Conservation (phyloP, 2,113 vertebrate species). For the Chloropsis hardwickii region DNA sequence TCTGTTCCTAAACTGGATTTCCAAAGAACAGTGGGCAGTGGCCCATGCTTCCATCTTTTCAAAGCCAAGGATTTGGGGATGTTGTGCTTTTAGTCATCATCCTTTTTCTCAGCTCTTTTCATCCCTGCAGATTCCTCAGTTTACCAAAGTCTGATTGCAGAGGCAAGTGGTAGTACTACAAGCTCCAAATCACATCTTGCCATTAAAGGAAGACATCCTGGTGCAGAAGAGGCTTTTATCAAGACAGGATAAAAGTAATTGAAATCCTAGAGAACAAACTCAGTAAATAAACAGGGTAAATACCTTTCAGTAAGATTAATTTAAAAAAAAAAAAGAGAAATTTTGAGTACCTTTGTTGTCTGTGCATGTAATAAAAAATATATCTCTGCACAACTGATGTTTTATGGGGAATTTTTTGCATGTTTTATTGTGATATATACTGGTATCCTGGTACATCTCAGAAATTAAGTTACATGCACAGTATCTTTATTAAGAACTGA, state of each 20-base stretch:
- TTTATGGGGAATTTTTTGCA: background rate
- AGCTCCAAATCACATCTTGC: background rate
- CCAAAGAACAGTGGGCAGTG: background rate
- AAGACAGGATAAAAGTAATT: background rate
- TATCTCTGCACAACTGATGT: background rate
- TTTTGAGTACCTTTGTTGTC: background rate
- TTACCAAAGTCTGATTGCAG: background rate
- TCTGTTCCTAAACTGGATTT: background rate
- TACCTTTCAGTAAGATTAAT: background rate
- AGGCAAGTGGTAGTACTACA: background rate
- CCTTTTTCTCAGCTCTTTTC: background rate
- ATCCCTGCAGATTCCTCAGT: background rate
- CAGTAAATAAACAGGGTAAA: background rate
- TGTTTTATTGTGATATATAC: background rate
- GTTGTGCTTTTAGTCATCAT: background rate
- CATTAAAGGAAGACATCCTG: background rate
- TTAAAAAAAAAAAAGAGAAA: background rate
- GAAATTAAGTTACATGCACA: constrained; percentile 33
- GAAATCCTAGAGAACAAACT: background rate
- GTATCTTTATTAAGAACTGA: constrained; percentile 4
- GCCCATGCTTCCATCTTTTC: background rate
- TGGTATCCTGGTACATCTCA: background rate
- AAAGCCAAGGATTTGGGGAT: background rate
- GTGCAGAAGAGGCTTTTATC: background rate
- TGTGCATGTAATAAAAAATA: background rate